Base-by-base conservation (phyloP, 2,797 vertebrate genomes). In the Notolabrus celidotus region DNA sequence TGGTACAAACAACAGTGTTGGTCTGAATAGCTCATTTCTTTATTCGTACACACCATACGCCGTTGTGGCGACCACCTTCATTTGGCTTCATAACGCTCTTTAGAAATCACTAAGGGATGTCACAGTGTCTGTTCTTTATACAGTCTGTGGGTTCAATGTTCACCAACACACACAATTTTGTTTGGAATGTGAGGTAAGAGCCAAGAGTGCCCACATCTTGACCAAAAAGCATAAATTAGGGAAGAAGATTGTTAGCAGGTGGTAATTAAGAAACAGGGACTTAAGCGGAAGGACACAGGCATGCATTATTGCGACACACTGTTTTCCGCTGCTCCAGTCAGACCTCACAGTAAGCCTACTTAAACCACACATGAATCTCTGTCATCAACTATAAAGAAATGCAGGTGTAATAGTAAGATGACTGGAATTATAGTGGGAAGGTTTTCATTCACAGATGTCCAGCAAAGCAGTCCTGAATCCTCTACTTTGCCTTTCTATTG, bases 271-370 rank as follows among this genome's bases (percentile, higher is more conserved):
- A 83, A 79, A 71, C 33, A 55, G 17, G 38, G 53, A 64, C 73
- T 76, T 59, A 46, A 68, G 58, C 61, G n/a, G 46, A 68, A 74
- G 77, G 54, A 82, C 56, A 59, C 50, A 68, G 65, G 36, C 52
- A 8, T 59, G 53, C 53, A 61, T 81, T 76, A 85, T 85, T 82
- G 84, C 80, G 67, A 84, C 73, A 65, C 7, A 45, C 43, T 71
- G 71, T 80, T 79, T 82, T 71, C 72, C 67, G 51, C 45, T 46
- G 27, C 58, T 77, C 31, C 31, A 69, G 57, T 67, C 69, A 70
- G 85, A 87, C 84, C 84, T 86, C 84, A 86, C 84, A 85, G 57
- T 59, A 36, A 85, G 74, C 59, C 60, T 56, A 54, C 22, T 36
- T 36, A 11, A 14, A 36, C 34, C 12, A 14, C 34, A 36, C 34